Evolutionary conservation across 2,888 invertebrate species (phyloP), one percentile per base, ranked within the genome.

Genomic region (Unio delphinus): DNA sequence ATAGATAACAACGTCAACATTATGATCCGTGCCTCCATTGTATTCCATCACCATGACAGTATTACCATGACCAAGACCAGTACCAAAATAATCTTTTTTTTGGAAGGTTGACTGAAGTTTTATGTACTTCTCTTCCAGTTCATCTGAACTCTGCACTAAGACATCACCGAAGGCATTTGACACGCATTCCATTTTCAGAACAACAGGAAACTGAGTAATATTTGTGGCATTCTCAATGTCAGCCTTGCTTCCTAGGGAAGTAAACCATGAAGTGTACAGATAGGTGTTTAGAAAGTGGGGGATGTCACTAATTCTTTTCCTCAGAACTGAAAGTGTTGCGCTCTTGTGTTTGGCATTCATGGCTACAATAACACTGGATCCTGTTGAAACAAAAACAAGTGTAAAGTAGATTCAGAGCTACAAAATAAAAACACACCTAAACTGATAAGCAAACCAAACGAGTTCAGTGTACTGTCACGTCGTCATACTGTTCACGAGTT

Each of bases 161-260:
- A 74, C 74, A 0, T 81, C 83, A 4, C 79, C 84, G 11, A 83
- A 79, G 8, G 83, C 81, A 55, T 82, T 80, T 0, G 84, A 82
- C 0, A 83, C 83, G 55, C 80, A 81, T 56, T 83, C 83, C 54
- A 82, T 71, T 55, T 84, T 84, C 55, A 84, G 61, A 11, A 83
- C 70, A 17, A 76, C 79, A 0, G 83, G 84, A 30, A 78, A 70
- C 11, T 62, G 23, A 45, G 3, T 3, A 11, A 45, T 15, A 11
- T 45, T 45, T 45, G 45, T 45, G 45, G 75, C 74, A 8, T 67
- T 28, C 0, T 64, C 61, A 26, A 81, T 67, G 30, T 80, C 78
- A 1, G 62, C 64, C 11, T 59, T 57, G 5, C 28, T 45, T 3
- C 64, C 61, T 3, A 84, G 69, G 17, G 56, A 72, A n/a, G 61